Conservation (phyloP, 2,888 invertebrate species). For the Zaprionus obscuricornis region DNA sequence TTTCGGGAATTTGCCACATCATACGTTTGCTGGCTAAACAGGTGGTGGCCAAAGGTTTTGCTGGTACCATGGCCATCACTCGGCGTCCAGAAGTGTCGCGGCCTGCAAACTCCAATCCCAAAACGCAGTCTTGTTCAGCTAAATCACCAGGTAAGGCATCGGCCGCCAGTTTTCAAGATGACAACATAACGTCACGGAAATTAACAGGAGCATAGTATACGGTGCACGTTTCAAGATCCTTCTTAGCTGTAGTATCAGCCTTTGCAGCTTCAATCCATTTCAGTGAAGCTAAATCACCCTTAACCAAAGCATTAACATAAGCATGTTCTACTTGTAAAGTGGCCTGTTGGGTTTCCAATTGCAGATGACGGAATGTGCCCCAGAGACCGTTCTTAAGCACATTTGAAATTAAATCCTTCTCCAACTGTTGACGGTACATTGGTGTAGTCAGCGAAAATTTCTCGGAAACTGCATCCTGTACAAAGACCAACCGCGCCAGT, state of each 20-base stretch:
- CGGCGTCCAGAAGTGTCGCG: conserved; percentile 89
- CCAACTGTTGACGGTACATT: conserved; percentile 86
- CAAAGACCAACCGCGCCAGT: conserved; percentile 88
- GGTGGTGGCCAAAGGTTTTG: conserved; percentile 94
- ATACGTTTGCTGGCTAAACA: conserved; percentile 93
- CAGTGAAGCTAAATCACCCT: conserved; percentile 96
- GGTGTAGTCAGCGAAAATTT: conserved; percentile 85
- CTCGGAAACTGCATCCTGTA: conserved; percentile 86
- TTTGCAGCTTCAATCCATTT: conserved; percentile 96
- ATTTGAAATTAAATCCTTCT: conserved; percentile 92
- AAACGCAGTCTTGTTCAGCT: conserved; percentile 94
- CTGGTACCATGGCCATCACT: conserved; percentile 96
- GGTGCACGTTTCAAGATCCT: conserved; percentile 89
- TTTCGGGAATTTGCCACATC: conserved; percentile 94
- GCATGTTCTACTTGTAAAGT: conserved; percentile 92
- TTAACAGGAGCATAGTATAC: conserved; percentile 98
- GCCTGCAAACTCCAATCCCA: conserved; percentile 97
- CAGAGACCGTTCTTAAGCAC: conserved; percentile 91
- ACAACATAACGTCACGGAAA: conserved; percentile 99
- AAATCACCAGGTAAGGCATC: conserved; percentile 97
- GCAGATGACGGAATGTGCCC: conserved; percentile 94
- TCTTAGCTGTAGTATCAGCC: conserved; percentile 83
- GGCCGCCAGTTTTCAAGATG: conserved; percentile 97
- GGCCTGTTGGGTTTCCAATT: conserved; percentile 84
- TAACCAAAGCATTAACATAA: conserved; percentile 95